Evolutionary conservation across 1,140 invertebrate genomes (phyloP), one percentile per base, ranked within the genome.

Genomic region (Thereuonema tuberculata): DNA sequence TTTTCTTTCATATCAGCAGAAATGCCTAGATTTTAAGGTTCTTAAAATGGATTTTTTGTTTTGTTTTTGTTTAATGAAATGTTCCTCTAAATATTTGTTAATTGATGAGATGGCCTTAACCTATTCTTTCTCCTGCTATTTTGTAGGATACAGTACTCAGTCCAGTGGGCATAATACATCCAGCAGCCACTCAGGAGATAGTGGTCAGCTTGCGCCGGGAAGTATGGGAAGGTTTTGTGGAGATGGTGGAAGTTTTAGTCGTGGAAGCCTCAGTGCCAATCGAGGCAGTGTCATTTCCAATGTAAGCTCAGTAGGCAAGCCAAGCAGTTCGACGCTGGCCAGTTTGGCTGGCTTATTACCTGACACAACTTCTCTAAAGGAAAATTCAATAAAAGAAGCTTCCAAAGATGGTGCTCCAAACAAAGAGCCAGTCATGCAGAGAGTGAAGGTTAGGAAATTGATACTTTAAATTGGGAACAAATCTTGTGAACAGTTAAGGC

Each of bases 251-350:
- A 60, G 59, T 27, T 15, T 26, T 9, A 55, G 53, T 9, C 53
- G 24, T 14, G 23, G 24, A 15, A 76, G 75, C 31, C 64, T 77
- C 67, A 79, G 80, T 56, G 84, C 84, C 20, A 89, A 87, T 61
- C 77, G 87, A 47, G 86, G 86, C 1, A 89, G 86, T 62, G 72
- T 89, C 15, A 69, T 74, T 17, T 77, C 75, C 1, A 76, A 70
- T 21, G 68, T 74, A 5, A 76, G 74, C 53, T 84, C 84, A 1
- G 81, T 85, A 27, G 86, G 87, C 12, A 89, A 89, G 70, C 88
- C 88, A 5, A 85, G 85, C 1, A 85, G 84, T 29, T 84, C 85
- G 0, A 88, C 87, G 0, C 74, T 92, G 26, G 86, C 85, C 1
- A 88, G 84, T 66, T 74, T 91, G 17, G 86, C 87, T 3, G 86